A percentile compares a stretch with the other conserved stretches of the same genome.
These are phyloP conservation scores for Chydorus sphaericus DNA, from an alignment of 2,888 invertebrate species.

Conservation along the genomic window DNA sequence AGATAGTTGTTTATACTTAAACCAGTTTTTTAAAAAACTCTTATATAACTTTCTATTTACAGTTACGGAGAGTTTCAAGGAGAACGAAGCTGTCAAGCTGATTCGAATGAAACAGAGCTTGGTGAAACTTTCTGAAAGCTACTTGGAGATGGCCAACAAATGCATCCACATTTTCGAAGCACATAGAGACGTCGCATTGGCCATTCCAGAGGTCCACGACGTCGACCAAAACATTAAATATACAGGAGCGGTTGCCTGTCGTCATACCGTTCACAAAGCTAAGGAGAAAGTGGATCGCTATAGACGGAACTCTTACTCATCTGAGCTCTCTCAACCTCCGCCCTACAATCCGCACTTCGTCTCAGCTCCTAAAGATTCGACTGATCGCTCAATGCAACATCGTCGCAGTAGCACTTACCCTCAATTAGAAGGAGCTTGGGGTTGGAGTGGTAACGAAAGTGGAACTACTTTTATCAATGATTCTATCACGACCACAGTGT, in stretches of 20 bases:
- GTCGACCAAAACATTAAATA: constrained; percentile 32
- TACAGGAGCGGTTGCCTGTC: constrained; percentile 28
- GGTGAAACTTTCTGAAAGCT: constrained; percentile 33
- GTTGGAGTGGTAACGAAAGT: neutral
- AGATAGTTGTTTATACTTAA: neutral
- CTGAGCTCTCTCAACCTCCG: neutral
- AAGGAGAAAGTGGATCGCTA: constrained; percentile 27
- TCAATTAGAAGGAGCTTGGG: neutral
- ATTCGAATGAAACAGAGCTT: constrained; percentile 35
- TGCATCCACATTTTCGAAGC: constrained; percentile 34
- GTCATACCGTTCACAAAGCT: constrained; percentile 27
- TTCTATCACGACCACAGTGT: too few species aligned
- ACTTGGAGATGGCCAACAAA: constrained; percentile 34
- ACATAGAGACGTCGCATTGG: constrained; percentile 31
- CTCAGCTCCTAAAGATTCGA: too few species aligned
- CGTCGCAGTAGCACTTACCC: neutral
- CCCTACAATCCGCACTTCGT: neutral
- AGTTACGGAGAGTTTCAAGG: constrained; percentile 34
- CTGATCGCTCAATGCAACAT: too few species aligned
- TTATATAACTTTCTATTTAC: constrained; percentile 18
- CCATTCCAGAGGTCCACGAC: constrained; percentile 34
- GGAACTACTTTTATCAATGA: neutral
- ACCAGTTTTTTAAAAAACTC: neutral
- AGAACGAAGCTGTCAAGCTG: constrained; percentile 37
- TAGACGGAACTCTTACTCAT: constrained; percentile 18